Evolutionary conservation across 1,140 invertebrate species (phyloP), one percentile per base, ranked within the genome.

Genomic region (Drosophila tristis): DNA sequence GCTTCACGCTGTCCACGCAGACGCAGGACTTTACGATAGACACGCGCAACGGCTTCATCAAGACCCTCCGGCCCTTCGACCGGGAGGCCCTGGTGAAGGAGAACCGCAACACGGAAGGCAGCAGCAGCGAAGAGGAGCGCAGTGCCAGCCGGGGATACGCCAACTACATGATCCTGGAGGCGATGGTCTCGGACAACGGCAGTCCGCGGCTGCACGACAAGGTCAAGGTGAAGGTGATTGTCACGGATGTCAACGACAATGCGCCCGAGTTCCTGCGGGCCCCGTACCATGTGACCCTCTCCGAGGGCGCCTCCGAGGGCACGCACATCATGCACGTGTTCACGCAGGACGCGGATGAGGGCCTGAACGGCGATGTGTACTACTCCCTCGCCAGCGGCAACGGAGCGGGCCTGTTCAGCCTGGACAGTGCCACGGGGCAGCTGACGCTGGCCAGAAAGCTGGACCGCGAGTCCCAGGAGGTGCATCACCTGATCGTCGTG

Each of bases 191-290:
- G 26, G 98, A 99, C 92, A 98, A 98, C 91, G 98, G 98, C 0
- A 93, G 94, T 50, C 94, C 95, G 4, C 94, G 96, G 60, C 91
- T 98, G 7, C 94, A 95, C 48, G 97, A 98, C 90, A 96, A 96
- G 63, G 96, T 98, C n/a, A 96, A 97, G 92, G 95, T 99, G 0
- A 96, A 96, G 65, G 95, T 99, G 29, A 96, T 96, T 78, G 94
- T 99, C 16, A 96, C 95, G 0, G 98, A 99, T 92, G 96, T 98
- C 4, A 99, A 99, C 91, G 98, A 99, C 92, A 98, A 99, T 92
- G 93, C 95, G 1, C 98, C 98, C 0, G 94, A 96, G 66, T 99
- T 99, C 92, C 93, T 95, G 29, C 92, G 96, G 45, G 93, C 95
- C 7, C 97, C 97, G 0, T 98, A 98, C 91, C 95, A 94, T 80